Conservation (phyloP, 2,888 invertebrate genomes). For the Caenorhabditis angaria region DNA sequence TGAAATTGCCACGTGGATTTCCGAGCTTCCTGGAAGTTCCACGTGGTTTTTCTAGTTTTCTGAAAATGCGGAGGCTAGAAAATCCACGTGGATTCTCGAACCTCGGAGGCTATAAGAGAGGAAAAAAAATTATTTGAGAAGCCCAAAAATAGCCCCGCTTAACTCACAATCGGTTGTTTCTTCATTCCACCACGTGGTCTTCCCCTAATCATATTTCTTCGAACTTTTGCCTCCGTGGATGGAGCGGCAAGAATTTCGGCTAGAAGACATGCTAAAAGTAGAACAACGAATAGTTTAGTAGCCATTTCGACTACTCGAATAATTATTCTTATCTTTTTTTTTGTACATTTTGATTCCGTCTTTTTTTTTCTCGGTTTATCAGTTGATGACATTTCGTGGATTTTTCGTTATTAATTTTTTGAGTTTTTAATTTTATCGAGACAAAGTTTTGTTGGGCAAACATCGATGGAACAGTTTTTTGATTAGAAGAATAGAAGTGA, state of each 20-base stretch:
- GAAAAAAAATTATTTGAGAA: no score
- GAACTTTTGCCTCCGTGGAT: conserved; percentile 19
- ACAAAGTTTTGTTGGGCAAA: no score
- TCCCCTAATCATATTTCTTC: conserved; percentile 49
- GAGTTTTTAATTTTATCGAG: no score
- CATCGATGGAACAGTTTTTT: no score
- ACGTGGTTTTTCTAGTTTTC: no score
- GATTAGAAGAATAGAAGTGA: no score
- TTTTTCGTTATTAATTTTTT: not conserved
- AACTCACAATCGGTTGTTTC: conserved; percentile 39
- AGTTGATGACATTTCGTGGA: conserved; percentile 1
- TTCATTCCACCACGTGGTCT: conserved; percentile 47
- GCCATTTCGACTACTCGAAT: not conserved
- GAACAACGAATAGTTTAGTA: not conserved
- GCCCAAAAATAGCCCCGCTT: no score
- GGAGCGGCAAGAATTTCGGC: conserved; percentile 23
- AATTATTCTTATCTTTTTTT: not conserved
- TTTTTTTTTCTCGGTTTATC: not conserved
- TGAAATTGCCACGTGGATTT: no score
- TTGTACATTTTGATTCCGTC: not conserved
- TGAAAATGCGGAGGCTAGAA: no score
- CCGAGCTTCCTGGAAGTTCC: no score
- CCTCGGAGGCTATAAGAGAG: no score
- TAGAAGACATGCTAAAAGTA: not conserved
- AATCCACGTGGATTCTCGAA: no score